Evolutionary conservation across 2,797 vertebrate genomes (phyloP).

Genomic region (Crypturellus tataupa): DNA sequence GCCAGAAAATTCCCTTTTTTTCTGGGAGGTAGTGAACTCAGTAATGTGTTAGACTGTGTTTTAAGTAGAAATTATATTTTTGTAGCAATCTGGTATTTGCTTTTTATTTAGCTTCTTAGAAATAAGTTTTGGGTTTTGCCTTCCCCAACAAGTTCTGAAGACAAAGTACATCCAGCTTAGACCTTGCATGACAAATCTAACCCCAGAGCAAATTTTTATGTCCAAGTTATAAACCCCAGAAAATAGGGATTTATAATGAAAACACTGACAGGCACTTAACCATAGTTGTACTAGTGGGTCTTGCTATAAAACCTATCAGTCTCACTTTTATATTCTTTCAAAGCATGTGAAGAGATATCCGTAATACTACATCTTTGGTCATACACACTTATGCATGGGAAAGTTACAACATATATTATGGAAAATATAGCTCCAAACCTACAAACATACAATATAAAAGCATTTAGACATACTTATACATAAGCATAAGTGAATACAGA

Average conservation of each 20-base stretch:
- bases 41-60: background rate
- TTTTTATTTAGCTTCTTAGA: background rate
- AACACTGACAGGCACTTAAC: constrained; percentile 37
- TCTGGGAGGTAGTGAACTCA: background rate
- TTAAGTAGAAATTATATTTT: background rate
- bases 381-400: background rate
- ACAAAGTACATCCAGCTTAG: background rate
- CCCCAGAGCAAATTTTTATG: constrained; percentile 17
- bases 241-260: constrained; percentile 54
- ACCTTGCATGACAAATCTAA: constrained; percentile 18
- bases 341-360: constrained; percentile 18
- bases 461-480: background rate
- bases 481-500: background rate
- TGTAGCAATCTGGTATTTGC: background rate
- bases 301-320: background rate
- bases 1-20: background rate
- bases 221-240: constrained; percentile 39
- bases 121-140: background rate
- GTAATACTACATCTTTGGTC: constrained; percentile 15
- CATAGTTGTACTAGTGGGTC: background rate
- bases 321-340: constrained; percentile 58
- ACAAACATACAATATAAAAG: constrained; percentile 11
- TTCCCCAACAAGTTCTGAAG: background rate
- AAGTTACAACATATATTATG: constrained; percentile 19
- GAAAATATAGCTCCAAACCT: background rate